Conservation (phyloP, 2,113 vertebrate genomes). For the Heterochromis multidens region DNA sequence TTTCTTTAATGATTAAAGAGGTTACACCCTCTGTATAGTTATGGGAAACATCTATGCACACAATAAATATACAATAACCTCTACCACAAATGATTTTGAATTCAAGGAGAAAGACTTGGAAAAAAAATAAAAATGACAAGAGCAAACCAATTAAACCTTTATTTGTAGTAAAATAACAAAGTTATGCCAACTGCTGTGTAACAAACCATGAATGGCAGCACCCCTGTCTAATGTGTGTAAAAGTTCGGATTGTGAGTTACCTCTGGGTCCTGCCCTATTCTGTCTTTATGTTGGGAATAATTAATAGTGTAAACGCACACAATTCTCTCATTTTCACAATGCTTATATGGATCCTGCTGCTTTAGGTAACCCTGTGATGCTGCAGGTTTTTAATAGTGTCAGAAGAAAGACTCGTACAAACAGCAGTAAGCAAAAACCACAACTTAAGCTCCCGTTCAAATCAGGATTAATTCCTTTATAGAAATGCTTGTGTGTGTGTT, state of each 20-base stretch:
- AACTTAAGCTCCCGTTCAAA: too few species aligned
- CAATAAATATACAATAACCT: not conserved
- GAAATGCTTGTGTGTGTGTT: not conserved
- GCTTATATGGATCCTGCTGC: not conserved
- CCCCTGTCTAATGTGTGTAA: not conserved
- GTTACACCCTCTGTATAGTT: not conserved
- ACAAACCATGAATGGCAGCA: not conserved
- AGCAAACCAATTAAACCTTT: not conserved
- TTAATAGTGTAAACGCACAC: not conserved
- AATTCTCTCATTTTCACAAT: not conserved
- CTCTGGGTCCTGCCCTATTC: not conserved
- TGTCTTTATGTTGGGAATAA: not conserved
- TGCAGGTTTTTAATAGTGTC: not conserved
- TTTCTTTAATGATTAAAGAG: not conserved
- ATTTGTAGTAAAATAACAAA: not conserved
- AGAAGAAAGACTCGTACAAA: not conserved
- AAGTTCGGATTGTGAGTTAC: not conserved
- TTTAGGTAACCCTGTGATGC: not conserved
- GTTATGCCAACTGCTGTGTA: not conserved
- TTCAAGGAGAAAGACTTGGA: not conserved
- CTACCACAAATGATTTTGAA: not conserved
- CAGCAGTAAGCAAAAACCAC: not conserved
- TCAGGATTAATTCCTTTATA: not conserved
- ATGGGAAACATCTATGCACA: not conserved
- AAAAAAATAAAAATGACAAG: not conserved